phyloP scores from a whole-genome alignment of 2,113 vertebrate genomes.

The Cyanoliseus patagonus region DNA sequence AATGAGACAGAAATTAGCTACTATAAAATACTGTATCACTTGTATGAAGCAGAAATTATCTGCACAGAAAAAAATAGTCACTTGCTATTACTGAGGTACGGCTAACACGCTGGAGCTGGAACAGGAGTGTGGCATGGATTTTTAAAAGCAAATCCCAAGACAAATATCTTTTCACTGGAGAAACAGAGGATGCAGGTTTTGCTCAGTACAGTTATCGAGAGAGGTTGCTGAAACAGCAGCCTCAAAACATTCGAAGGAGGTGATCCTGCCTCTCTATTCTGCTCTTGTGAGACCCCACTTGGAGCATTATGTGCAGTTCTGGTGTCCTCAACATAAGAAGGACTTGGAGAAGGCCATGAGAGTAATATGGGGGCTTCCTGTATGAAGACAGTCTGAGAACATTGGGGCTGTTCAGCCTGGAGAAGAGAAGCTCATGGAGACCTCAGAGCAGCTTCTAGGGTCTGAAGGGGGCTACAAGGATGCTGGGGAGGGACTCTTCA shows the following conservation, averaged over 20 bases:
- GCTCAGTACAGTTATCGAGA: background rate
- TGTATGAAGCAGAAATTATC: background rate
- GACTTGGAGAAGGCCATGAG: background rate
- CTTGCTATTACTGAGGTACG: background rate
- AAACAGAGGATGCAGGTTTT: background rate
- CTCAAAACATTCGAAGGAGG: background rate
- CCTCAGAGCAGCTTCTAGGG: background rate
- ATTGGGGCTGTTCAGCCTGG: background rate
- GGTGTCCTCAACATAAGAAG: background rate
- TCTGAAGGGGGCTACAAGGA: background rate
- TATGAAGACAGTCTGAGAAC: background rate
- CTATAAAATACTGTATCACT: background rate
- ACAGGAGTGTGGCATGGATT: background rate
- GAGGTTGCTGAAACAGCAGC: background rate
- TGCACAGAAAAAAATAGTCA: background rate
- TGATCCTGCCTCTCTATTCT: background rate
- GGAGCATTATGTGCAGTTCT: background rate
- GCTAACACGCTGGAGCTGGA: background rate
- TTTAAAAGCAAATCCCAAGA: background rate
- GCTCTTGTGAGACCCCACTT: background rate
- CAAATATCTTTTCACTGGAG: background rate
- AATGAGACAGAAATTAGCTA: slow-evolving; percentile 41
- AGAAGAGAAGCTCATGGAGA: background rate
- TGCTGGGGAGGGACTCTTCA: background rate
- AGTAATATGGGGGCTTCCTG: background rate